Evolutionary conservation across 2,888 invertebrate species (phyloP), one percentile per base, ranked within the genome.

Genomic region (Piscicola geometra): DNA sequence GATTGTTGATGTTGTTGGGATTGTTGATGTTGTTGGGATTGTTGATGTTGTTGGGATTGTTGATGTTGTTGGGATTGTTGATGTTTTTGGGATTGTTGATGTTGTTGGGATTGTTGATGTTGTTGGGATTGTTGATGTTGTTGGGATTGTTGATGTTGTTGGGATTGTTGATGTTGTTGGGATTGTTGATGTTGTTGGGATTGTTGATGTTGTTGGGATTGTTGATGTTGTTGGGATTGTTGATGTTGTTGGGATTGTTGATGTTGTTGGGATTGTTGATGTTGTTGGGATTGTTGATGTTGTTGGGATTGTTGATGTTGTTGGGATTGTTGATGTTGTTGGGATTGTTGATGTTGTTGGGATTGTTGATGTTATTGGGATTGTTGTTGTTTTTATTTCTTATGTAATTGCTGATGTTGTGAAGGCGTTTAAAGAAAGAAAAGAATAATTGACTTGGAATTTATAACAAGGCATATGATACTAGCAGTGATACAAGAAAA

Each of bases 321-420:
- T 15, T 18, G n/a, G 15, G 52, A 15, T 50, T 50, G 52, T 50
- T 50, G 15, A 50, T 50, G n/a, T 50, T 50, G 15, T 15, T 50
- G 15, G 52, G 15, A 18, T 21, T 50, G 52, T 50, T 50, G 52
- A 50, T 50, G 52, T 50, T 50, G 52, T 50, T 50, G 52, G n/a
- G n/a, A 50, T 50, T 50, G 15, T n/a, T n/a, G n/a, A n/a, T n/a
- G n/a, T n/a, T n/a, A n/a, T n/a, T n/a, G n/a, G n/a, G n/a, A n/a
- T n/a, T 50, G 52, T 50, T 50, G 52, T 50, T 50, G 52, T 21
- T 50, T 21, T 50, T 50, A n/a, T 50, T n/a, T n/a, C n/a, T n/a
- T n/a, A n/a, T n/a, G n/a, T n/a, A n/a, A n/a, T n/a, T n/a, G n/a
- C n/a, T n/a, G n/a, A n/a, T n/a, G n/a, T n/a, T n/a, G n/a, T n/a